These are phyloP conservation scores for Drosophila aff. DNA, from an alignment of 1,140 invertebrate genomes.

Conservation along the genomic window DNA sequence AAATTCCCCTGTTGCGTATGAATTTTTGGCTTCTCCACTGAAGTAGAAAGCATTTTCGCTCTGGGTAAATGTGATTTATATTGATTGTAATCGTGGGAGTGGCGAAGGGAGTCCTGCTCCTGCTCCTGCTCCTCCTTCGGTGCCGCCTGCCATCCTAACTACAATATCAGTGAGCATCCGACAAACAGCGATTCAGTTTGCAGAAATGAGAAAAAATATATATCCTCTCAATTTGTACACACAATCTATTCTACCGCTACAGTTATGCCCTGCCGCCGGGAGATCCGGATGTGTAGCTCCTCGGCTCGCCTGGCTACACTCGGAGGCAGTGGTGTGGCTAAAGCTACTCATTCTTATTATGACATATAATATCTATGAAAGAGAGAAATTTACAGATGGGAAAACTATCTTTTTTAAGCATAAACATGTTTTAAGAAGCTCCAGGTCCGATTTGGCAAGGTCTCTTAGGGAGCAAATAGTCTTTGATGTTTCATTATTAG, in stretches of 20 bases:
- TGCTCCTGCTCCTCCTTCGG: background rate
- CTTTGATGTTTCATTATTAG: no score
- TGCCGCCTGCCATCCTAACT: constrained; percentile 41
- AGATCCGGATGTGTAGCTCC: constrained; percentile 9
- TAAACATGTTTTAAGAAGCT: background rate
- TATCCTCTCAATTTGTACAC: constrained; percentile 56
- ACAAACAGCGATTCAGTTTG: constrained; percentile 64
- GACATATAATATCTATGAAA: constrained; percentile 6
- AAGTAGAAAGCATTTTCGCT: constrained; percentile 83
- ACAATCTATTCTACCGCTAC: constrained; percentile 50
- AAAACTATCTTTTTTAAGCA: background rate
- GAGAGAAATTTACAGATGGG: background rate
- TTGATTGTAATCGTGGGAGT: constrained; percentile 81
- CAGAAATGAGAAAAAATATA: constrained; percentile 53
- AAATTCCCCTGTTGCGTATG: constrained; percentile 83
- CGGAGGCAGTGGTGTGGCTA: background rate
- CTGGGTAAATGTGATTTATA: constrained; percentile 84
- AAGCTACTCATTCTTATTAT: constrained; percentile 8
- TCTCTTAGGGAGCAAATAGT: background rate
- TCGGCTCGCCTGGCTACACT: constrained; percentile 12
- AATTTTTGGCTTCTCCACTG: constrained; percentile 78
- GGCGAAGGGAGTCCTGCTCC: constrained; percentile 33
- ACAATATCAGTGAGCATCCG: constrained; percentile 69
- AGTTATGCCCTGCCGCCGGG: constrained; percentile 38
- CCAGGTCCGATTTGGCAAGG: background rate